A percentile compares a stretch with the other conserved stretches of the same genome.
Evolutionary conservation across 2,888 invertebrate genomes (phyloP).

Genomic region (Iselma pallidipennis): DNA sequence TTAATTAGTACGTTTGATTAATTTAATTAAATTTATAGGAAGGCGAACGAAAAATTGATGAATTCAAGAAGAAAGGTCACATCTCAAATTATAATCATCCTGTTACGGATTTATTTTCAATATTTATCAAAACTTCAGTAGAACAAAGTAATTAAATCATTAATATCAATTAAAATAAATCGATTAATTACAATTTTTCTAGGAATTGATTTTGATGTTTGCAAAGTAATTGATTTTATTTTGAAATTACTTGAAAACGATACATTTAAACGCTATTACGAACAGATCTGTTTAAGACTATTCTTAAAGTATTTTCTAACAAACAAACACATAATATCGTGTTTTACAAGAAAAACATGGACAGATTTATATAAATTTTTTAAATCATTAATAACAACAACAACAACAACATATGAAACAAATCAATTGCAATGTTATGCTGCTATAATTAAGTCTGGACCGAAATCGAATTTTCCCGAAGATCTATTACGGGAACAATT

Average conservation of each 20-base stretch:
- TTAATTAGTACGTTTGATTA: too few relatives aligned
- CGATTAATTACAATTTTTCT: slow-evolving; percentile 18
- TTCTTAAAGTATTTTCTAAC: slow-evolving; percentile 61
- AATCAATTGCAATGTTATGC: slow-evolving; percentile 34
- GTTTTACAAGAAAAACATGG: slow-evolving; percentile 62
- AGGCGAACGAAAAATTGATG: slow-evolving; percentile 31
- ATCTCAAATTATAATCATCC: slow-evolving; percentile 17
- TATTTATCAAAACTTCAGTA: slow-evolving; percentile 32
- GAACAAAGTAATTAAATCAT: slow-evolving; percentile 30
- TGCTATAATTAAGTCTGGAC: slow-evolving; percentile 44
- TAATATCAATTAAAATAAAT: slow-evolving; percentile 6
- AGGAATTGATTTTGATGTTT: slow-evolving; percentile 31
- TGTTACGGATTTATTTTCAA: slow-evolving; percentile 32
- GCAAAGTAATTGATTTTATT: slow-evolving; percentile 35
- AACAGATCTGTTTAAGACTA: slow-evolving; percentile 62
- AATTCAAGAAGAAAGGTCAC: slow-evolving; percentile 31
- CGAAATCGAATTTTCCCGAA: slow-evolving; percentile 40
- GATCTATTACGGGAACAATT: slow-evolving; percentile 43
- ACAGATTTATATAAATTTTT: slow-evolving; percentile 42
- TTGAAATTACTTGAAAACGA: slow-evolving; percentile 36
- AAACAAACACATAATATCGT: slow-evolving; percentile 56
- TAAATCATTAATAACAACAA: slow-evolving; percentile 25
- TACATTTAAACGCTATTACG: slow-evolving; percentile 47
- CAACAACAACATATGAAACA: neutral
- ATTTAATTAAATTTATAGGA: slow-evolving; percentile 25